Evolutionary conservation across 2,797 vertebrate genomes (phyloP), one percentile per base, ranked within the genome.

Genomic region (Karalla daura): DNA sequence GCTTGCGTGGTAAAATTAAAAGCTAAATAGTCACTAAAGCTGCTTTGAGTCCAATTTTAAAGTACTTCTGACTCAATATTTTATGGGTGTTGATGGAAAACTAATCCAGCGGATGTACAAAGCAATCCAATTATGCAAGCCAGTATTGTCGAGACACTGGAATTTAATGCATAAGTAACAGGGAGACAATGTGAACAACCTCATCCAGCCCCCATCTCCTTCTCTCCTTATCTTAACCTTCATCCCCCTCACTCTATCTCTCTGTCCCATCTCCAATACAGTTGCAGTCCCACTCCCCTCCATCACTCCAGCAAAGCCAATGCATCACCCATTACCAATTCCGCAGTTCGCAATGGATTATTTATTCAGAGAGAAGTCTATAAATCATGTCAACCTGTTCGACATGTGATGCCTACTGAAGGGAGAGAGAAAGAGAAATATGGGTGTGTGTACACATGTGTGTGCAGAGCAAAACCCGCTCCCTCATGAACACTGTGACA

Each of bases 321-420:
- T 74, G 68, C 63, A 67, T 86, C 64, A 50, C 63, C 67, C 65
- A 37, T 64, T 60, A 71, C 70, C 28, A 56, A 82, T 74, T 74
- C 56, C 60, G 51, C 23, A 12, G 45, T 30, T 43, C 66, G 63
- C 59, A 17, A 74, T 20, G 52, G 77, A 84, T 87, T 86, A 87
- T 85, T 88, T 86, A 91, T 87, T 84, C 84, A 82, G 37, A 69
- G 45, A 62, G 55, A 76, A 81, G 70, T 79, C 75, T 39, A 87
- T 88, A 79, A 88, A 84, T 89, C 85, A 83, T 82, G 80, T 81
- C 78, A 72, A 45, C 59, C 64, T 61, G 78, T 67, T 63, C 66
- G 49, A 53, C 43, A 32, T 64, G 63, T 52, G 66, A 79, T 63
- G 63, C 47, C 60, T 37, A 9, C 52, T 52, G 63, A 70, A 45